These are phyloP conservation scores for Synaphobranchus kaupii DNA, from an alignment of 2,797 vertebrate species.

Conservation along the genomic window DNA sequence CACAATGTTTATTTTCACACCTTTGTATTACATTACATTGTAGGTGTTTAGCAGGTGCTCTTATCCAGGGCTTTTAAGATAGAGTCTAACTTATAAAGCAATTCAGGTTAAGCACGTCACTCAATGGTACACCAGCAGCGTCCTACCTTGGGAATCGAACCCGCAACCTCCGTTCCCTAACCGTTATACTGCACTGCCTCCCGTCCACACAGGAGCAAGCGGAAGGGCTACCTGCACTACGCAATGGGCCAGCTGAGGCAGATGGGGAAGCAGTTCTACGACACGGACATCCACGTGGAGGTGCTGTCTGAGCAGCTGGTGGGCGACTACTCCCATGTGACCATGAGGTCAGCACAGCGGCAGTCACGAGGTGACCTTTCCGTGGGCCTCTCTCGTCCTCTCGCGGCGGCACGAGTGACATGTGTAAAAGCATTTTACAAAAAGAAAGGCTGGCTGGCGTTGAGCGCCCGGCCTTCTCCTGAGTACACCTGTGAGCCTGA, in stretches of 20 bases:
- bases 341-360: conserved; percentile 69
- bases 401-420: neutral
- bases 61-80: no score
- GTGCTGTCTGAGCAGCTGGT: conserved; percentile 77
- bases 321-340: conserved; percentile 77
- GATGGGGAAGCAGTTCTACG: conserved; percentile 78
- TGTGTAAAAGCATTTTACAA: neutral
- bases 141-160: no score
- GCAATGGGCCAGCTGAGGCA: conserved; percentile 78
- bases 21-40: neutral
- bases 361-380: neutral
- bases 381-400: neutral
- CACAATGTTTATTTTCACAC: neutral
- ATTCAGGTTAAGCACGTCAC: no score
- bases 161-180: neutral
- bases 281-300: conserved; percentile 77
- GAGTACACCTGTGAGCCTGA: neutral
- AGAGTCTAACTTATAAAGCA: no score
- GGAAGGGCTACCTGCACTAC: conserved; percentile 75
- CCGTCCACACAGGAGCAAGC: conserved; percentile 66
- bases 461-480: neutral
- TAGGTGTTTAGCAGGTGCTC: no score
- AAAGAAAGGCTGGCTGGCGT: neutral
- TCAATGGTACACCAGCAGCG: no score
- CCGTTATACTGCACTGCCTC: conserved; percentile 8